Base-by-base conservation (phyloP, 2,113 vertebrate species). In the Acrocephalus arundinaceus region DNA sequence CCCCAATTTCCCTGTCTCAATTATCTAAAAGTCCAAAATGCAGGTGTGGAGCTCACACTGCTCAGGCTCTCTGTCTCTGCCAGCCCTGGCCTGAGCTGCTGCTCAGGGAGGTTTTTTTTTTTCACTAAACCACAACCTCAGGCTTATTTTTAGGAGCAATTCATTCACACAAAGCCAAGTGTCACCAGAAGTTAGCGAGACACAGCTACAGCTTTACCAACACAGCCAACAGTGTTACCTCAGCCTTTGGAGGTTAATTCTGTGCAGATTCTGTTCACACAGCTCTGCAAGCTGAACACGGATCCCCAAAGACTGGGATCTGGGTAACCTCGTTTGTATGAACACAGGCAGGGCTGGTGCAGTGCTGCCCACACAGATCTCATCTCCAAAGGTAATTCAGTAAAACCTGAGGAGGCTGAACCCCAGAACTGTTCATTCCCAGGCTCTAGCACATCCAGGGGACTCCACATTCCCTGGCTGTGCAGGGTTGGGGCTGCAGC, bases 101-200 rank as follows among this genome's bases (percentile, higher is more conserved):
- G 67, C 37, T 84, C 84, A 39, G 24, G 31, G 28, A 91, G 18
- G 14, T n/a, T n/a, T 10, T 39, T 39, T 4, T 90, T 73, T 52
- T 7, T 3, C 86, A 66, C 83, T 41, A 17, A 61, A 54, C 30
- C 75, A 7, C 12, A 85, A 52, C 45, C 77, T 49, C 4, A 21
- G 28, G 33, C 65, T 71, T 93, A 93, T 63, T 96, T 93, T 78
- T 51, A 70, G 77, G 70, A 78, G 62, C 3, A 0, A 82, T 51
- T 67, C 84, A 65, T 70, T 96, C 77, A 54, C 89, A 75, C 89
- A 51, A 77, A 96, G 81, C 84, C 68, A 71, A 84, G 87, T 31
- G 81, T 67, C 63, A 82, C 43, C 87, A 63, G 21, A 73, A 89
- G 68, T 74, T 59, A 87, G 78, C 4, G 0, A 93, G 85, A 75